phyloP scores from a whole-genome alignment of 2,113 vertebrate species.

The Meles meles region DNA sequence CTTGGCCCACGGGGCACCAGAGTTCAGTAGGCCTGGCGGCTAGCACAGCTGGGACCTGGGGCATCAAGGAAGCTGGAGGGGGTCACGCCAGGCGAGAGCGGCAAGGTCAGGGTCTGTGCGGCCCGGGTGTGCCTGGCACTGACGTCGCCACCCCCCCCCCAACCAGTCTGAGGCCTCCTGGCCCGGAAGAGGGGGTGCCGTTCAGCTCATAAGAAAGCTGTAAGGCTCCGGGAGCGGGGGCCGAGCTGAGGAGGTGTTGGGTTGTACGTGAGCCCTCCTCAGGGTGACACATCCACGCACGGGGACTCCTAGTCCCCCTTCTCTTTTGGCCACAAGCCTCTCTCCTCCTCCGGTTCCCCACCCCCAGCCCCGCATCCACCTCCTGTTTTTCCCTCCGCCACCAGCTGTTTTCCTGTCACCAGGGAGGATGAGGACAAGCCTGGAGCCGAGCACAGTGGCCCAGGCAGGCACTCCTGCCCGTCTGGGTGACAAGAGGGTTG shows the following conservation, averaged over 20 bases:
- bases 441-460: slow-evolving; percentile 79
- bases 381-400: slow-evolving; percentile 57
- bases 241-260: too few relatives aligned
- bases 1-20: slow-evolving; percentile 53
- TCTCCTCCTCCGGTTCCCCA: background rate
- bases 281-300: background rate
- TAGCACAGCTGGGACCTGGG: background rate
- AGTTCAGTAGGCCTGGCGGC: background rate
- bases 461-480: slow-evolving; percentile 79
- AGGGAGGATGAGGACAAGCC: slow-evolving; percentile 80
- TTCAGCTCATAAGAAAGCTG: background rate
- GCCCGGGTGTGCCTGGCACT: background rate
- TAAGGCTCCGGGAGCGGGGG: background rate
- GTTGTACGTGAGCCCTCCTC: background rate
- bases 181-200: slow-evolving; percentile 34
- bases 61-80: background rate
- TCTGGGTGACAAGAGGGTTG: slow-evolving; percentile 83
- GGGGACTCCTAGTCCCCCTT: background rate
- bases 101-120: background rate
- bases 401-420: slow-evolving; percentile 87
- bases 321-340: background rate
- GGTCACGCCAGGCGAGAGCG: background rate
- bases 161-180: slow-evolving; percentile 43
- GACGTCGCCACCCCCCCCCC: slow-evolving; percentile 15
- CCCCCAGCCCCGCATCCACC: background rate